Percentiles rank a stretch among this genome's conserved stretches.
These are phyloP conservation scores for Sinhomidia bicolor DNA, from an alignment of 2,888 invertebrate genomes.

Conservation along the genomic window DNA sequence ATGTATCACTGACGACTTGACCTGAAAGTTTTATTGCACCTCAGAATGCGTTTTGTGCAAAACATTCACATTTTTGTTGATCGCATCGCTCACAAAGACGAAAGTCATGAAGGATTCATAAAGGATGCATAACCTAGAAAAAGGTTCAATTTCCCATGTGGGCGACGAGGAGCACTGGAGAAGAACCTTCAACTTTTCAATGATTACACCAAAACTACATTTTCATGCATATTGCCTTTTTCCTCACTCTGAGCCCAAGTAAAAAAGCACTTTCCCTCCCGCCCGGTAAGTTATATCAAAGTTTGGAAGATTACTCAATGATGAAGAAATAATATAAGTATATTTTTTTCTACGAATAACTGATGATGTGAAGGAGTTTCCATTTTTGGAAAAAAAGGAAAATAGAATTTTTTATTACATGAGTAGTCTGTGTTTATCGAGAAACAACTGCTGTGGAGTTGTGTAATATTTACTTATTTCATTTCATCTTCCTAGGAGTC, in stretches of 20 bases:
- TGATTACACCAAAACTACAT: slow-evolving; percentile 62
- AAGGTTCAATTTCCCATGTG: slow-evolving; percentile 70
- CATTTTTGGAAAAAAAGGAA: slow-evolving; percentile 47
- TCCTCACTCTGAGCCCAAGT: neutral
- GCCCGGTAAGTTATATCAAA: neutral
- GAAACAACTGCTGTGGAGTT: slow-evolving; percentile 13
- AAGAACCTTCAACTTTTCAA: slow-evolving; percentile 65
- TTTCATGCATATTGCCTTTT: slow-evolving; percentile 54
- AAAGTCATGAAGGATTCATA: slow-evolving; percentile 65
- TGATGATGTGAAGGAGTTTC: slow-evolving; percentile 51
- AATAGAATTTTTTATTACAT: slow-evolving; percentile 67
- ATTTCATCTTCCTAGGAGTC: slow-evolving; percentile 21
- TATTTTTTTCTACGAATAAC: slow-evolving; percentile 18
- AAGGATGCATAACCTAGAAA: slow-evolving; percentile 64
- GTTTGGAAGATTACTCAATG: slow-evolving; percentile 47
- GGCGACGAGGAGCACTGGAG: neutral
- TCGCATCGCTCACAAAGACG: slow-evolving; percentile 30
- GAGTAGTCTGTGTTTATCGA: slow-evolving; percentile 37
- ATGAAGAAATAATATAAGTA: slow-evolving; percentile 25
- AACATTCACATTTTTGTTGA: slow-evolving; percentile 46
- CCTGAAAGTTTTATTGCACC: slow-evolving; percentile 68
- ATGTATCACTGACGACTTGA: slow-evolving; percentile 67
- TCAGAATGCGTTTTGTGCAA: slow-evolving; percentile 64
- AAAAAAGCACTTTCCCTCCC: neutral
- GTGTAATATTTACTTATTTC: slow-evolving; percentile 34